Conservation (phyloP, 2,797 vertebrate species). For the Chaunax sp. region DNA sequence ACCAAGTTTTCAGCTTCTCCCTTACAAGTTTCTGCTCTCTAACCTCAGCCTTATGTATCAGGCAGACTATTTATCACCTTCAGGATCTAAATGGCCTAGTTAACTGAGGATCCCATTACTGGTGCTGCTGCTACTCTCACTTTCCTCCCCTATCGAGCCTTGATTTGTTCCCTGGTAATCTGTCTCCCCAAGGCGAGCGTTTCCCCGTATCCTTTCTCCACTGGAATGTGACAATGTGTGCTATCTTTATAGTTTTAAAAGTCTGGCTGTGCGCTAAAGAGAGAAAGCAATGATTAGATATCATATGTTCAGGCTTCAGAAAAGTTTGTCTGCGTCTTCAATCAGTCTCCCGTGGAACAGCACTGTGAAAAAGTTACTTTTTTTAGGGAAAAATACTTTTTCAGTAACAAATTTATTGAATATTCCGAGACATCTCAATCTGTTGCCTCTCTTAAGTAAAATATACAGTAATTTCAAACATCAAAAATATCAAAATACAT, state of each 20-base stretch:
- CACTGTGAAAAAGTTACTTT: too few species aligned
- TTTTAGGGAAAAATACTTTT: too few species aligned
- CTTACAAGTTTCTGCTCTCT: conserved; percentile 16
- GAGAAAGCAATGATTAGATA: neutral
- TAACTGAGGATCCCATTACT: conserved; percentile 67
- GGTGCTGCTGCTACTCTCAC: conserved; percentile 56
- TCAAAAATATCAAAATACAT: neutral
- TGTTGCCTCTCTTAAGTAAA: neutral
- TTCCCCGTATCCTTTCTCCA: conserved; percentile 50
- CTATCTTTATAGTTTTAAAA: conserved; percentile 34
- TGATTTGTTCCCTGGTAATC: conserved; percentile 66
- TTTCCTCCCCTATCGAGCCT: conserved; percentile 49
- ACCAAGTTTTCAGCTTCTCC: conserved; percentile 22
- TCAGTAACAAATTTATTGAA: neutral
- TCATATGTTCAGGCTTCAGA: neutral
- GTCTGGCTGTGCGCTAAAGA: neutral
- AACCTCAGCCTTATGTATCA: conserved; percentile 23
- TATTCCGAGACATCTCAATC: neutral
- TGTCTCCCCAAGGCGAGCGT: conserved; percentile 45
- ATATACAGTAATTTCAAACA: neutral
- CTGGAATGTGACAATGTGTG: conserved; percentile 36
- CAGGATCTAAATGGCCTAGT: conserved; percentile 66
- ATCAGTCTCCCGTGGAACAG: neutral
- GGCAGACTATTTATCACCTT: conserved; percentile 56
- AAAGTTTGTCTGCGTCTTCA: neutral